These are phyloP conservation scores for Chromobotia macracanthus DNA, from an alignment of 2,797 vertebrate species.

Conservation along the genomic window DNA sequence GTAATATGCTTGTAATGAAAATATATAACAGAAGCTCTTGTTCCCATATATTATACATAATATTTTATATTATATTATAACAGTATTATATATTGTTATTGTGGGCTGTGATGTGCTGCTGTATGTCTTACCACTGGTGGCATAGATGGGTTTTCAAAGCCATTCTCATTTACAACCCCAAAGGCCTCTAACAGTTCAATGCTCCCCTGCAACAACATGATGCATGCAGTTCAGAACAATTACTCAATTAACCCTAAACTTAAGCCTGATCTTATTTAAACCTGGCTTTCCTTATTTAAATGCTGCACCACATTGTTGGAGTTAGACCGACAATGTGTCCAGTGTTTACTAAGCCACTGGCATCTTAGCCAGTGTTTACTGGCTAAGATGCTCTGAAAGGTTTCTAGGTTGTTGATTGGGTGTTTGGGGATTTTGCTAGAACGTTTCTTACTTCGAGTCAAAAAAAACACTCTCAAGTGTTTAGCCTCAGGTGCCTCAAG, in stretches of 20 bases:
- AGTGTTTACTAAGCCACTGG: neutral
- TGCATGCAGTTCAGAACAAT: neutral
- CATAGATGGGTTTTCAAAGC: constrained; percentile 60
- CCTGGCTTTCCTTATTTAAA: neutral
- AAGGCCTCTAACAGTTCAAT: constrained; percentile 76
- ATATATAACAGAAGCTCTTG: too few species aligned
- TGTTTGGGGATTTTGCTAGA: too few species aligned
- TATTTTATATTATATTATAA: too few species aligned
- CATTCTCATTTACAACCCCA: constrained; percentile 77
- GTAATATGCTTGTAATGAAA: too few species aligned
- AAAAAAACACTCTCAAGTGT: neutral
- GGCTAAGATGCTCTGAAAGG: neutral
- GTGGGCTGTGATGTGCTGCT: neutral
- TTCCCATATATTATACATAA: too few species aligned
- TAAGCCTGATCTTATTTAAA: neutral
- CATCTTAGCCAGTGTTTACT: too few species aligned
- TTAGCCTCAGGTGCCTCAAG: neutral
- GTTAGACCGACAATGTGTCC: neutral
- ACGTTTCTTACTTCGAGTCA: neutral
- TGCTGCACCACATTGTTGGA: neutral
- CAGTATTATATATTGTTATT: neutral
- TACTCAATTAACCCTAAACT: neutral
- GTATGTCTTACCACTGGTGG: constrained; percentile 70
- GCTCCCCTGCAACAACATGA: constrained; percentile 69
- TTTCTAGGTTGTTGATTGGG: neutral